Conservation (phyloP, 2,113 vertebrate species). For the Delphinus delphis region DNA sequence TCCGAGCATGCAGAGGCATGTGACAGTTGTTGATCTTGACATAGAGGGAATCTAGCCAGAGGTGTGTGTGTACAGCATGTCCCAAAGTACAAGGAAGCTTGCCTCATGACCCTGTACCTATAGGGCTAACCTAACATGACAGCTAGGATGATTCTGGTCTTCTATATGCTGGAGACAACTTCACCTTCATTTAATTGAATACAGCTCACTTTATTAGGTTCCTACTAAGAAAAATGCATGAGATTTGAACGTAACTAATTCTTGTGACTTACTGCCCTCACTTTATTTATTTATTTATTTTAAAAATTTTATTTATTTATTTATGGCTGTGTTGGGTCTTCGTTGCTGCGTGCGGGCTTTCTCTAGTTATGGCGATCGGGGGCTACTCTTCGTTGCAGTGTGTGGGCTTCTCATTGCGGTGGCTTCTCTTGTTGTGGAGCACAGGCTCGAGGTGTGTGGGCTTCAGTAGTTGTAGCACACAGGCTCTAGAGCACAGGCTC, state of each 20-base stretch:
- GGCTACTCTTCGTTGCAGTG: too few species aligned
- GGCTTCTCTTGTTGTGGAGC: too few species aligned
- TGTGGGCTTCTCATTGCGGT: too few species aligned
- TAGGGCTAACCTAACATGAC: background rate
- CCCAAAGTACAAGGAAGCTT: background rate
- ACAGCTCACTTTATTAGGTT: constrained; percentile 12
- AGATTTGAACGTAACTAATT: constrained; percentile 12
- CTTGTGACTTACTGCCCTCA: background rate
- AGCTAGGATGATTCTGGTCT: background rate
- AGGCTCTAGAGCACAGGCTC: too few species aligned
- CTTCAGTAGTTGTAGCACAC: too few species aligned
- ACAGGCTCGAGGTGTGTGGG: too few species aligned
- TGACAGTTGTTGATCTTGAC: background rate
- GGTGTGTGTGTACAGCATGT: background rate
- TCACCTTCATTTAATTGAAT: background rate
- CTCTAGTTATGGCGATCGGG: too few species aligned
- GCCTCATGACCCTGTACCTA: background rate
- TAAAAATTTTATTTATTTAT: too few species aligned
- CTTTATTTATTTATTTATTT: background rate
- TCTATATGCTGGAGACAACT: background rate
- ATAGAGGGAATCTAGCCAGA: background rate
- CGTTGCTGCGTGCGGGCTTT: too few species aligned
- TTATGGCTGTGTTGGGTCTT: too few species aligned
- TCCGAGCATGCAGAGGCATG: background rate
- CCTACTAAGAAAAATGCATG: constrained; percentile 8